Base-by-base conservation (phyloP, 2,113 vertebrate genomes). In the Grammomys dolichurus region DNA sequence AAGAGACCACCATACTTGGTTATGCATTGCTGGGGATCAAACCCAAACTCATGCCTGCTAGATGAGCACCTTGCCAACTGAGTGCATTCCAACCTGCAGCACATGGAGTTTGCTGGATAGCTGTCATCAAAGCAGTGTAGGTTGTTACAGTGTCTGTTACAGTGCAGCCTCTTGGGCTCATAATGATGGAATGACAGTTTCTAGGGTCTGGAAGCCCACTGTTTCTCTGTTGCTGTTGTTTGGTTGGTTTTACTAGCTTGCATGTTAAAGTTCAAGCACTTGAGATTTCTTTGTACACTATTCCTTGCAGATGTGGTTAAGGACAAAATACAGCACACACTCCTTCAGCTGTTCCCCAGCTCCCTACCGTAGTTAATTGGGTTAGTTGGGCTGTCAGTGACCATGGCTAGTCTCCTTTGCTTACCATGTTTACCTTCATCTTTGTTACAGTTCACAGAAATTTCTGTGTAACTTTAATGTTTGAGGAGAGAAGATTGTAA, bases 221-320 rank as follows among this genome's bases (percentile, higher is more conserved):
- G 12, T 70, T 72, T 70, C 76, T 90, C 65, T 24, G 54, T 80
- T 20, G 5, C 33, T 81, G n/a, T 51, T 36, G n/a, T 70, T 70
- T 19, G 11, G 7, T 58, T 51, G 11, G 16, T 26, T 85, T 63
- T 69, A 40, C 70, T 63, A 51, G 5, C 56, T 96, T 19, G 14
- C 51, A 36, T 76, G 17, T 75, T 91, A 65, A 93, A 94, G 22
- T 89, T 85, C 1, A 54, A 60, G 65, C 76, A 56, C 20, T 14
- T 7, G 14, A 58, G 87, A 40, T 43, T 40, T 81, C 36, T 14
- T 24, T 75, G 36, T 14, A 76, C 14, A 63, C 16, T 85, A 76
- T 80, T 94, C 95, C 24, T 97, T 93, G 14, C 12, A 65, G 67
- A 33, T 86, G 24, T 93, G 67, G 51, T 46, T 54, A 69, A 85